These are phyloP conservation scores for Malurus melanocephalus DNA, from an alignment of 2,113 vertebrate species.

Conservation along the genomic window DNA sequence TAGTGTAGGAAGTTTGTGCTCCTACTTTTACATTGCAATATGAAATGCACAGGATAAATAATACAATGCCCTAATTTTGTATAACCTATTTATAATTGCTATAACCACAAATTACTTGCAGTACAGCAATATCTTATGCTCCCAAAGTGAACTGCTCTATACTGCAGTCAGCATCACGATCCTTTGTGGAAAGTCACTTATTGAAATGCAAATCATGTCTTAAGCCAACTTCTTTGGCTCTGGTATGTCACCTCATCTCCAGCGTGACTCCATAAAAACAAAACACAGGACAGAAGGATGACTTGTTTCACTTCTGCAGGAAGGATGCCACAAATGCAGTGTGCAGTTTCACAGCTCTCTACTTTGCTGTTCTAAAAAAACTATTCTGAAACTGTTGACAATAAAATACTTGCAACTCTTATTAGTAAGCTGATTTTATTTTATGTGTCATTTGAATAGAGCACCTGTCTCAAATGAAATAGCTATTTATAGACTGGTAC, in stretches of 20 bases:
- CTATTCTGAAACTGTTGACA: not conserved
- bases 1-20: not conserved
- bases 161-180: not conserved
- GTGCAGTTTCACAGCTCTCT: not conserved
- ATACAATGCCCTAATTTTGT: not conserved
- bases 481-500: not conserved
- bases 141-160: not conserved
- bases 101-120: not conserved
- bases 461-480: not conserved
- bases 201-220: not conserved
- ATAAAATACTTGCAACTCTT: not conserved
- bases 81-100: not conserved
- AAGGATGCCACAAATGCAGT: not conserved
- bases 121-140: not conserved
- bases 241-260: not conserved
- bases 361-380: not conserved
- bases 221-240: not conserved
- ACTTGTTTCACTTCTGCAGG: not conserved
- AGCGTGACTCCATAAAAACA: not conserved
- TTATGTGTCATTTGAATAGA: not conserved
- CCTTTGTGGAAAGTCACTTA: not conserved
- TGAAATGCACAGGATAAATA: not conserved
- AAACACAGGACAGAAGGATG: not conserved
- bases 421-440: not conserved
- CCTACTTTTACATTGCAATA: not conserved